Evolutionary conservation across 2,888 invertebrate genomes (phyloP).

Genomic region (Nephrotoma flavescens): DNA sequence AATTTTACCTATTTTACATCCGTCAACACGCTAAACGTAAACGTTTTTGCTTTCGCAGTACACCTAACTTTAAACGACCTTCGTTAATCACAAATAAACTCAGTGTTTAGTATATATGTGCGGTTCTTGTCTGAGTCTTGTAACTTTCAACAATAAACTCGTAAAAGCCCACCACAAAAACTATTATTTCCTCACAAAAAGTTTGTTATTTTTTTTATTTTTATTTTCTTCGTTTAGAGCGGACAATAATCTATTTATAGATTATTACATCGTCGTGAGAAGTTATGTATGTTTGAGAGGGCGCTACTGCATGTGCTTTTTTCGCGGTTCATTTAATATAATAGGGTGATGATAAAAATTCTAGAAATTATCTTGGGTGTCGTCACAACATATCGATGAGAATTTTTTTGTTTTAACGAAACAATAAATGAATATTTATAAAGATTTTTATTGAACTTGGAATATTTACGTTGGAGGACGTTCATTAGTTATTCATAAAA

Average conservation of each 20-base stretch:
- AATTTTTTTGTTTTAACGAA: not conserved
- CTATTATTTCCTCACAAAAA: not conserved
- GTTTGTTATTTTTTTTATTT: not conserved
- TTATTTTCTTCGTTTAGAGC: not conserved
- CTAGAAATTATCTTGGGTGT: not conserved
- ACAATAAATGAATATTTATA: not conserved
- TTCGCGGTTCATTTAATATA: not conserved
- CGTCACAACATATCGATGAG: not conserved
- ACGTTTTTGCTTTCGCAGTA: not conserved
- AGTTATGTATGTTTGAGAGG: not conserved
- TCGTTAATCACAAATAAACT: not conserved
- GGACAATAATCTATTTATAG: not conserved
- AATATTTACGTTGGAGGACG: not conserved
- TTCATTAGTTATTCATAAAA: not conserved
- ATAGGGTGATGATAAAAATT: not conserved
- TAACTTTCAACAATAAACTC: not conserved
- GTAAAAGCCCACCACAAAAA: not conserved
- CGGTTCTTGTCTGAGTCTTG: not conserved
- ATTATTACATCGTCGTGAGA: not conserved
- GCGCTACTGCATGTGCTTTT: not conserved
- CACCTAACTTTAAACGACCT: not conserved
- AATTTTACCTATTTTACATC: not conserved
- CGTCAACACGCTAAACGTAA: not conserved
- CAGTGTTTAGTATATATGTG: not conserved
- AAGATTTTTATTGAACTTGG: not conserved